These are phyloP conservation scores for Petrocephalus zakoni DNA, from an alignment of 2,113 vertebrate species.

Conservation along the genomic window DNA sequence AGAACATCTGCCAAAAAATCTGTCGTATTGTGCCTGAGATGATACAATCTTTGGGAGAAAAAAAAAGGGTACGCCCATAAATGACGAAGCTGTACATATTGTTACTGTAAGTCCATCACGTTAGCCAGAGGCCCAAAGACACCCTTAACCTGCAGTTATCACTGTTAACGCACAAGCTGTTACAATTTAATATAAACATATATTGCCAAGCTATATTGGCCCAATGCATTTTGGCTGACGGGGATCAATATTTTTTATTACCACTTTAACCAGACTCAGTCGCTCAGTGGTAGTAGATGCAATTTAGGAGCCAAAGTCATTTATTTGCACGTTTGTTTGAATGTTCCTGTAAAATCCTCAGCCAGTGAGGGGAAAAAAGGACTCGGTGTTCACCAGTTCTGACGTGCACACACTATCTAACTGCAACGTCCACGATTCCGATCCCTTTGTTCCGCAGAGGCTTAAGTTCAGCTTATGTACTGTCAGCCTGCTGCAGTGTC, in stretches of 20 bases:
- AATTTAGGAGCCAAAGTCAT: constrained; percentile 43
- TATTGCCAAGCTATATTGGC: constrained; percentile 40
- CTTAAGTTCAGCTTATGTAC: not conserved
- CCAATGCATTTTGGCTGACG: constrained; percentile 48
- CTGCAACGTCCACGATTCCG: not conserved
- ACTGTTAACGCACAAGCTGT: constrained; percentile 48
- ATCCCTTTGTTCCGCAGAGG: not conserved
- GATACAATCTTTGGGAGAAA: not conserved
- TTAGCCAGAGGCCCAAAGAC: constrained; percentile 29
- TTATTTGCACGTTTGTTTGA: constrained; percentile 32
- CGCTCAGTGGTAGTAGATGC: constrained; percentile 49
- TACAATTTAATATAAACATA: constrained; percentile 47
- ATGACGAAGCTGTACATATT: not conserved
- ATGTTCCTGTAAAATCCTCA: not conserved
- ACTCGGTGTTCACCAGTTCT: not conserved
- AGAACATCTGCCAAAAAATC: not conserved
- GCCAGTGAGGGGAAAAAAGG: not conserved
- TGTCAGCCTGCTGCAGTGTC: not conserved
- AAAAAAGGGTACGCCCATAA: not conserved
- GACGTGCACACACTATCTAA: not conserved
- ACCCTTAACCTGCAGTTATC: constrained; percentile 49
- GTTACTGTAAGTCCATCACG: constrained; percentile 30
- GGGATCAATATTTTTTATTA: constrained; percentile 63
- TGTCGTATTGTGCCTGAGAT: not conserved
- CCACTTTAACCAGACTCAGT: constrained; percentile 52